phyloP scores from a whole-genome alignment of 2,797 vertebrate species.

The Morus bassanus region DNA sequence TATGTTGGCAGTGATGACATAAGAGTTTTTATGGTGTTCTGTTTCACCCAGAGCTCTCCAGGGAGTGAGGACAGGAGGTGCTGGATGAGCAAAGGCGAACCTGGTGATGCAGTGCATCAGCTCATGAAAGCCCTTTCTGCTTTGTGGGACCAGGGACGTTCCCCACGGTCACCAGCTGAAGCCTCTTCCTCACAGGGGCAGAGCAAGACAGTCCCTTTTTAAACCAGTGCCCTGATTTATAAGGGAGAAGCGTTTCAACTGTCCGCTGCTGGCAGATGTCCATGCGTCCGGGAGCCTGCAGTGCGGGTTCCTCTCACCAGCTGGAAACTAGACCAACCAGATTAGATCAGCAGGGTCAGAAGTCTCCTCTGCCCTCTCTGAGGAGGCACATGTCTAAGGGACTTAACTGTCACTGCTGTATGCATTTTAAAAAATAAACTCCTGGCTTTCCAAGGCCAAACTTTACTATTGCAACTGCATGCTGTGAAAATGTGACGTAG shows the following conservation, averaged over 20 bases:
- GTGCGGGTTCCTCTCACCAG: not conserved
- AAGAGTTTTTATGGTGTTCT: not conserved
- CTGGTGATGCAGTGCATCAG: not conserved
- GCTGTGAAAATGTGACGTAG: not conserved
- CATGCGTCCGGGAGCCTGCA: not conserved
- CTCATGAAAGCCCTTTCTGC: not conserved
- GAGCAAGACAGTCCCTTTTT: not conserved
- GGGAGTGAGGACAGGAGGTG: not conserved
- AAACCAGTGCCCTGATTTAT: not conserved
- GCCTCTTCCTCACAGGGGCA: not conserved
- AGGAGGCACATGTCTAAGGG: not conserved
- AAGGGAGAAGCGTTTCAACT: not conserved
- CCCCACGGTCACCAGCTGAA: not conserved
- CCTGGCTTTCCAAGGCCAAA: not conserved
- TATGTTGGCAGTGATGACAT: not conserved
- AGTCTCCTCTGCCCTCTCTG: not conserved
- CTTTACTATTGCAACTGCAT: not conserved
- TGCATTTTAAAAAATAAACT: not conserved
- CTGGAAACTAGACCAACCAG: not conserved
- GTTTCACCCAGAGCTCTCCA: not conserved
- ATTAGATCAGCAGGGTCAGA: not conserved
- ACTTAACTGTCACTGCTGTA: not conserved
- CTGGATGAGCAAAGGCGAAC: not conserved
- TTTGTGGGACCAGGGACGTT: not conserved
- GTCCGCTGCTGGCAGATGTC: not conserved